Percentiles rank a stretch among this genome's conserved stretches.
phyloP scores from a whole-genome alignment of 2,888 invertebrate genomes.

The Eupeodes luniger region DNA sequence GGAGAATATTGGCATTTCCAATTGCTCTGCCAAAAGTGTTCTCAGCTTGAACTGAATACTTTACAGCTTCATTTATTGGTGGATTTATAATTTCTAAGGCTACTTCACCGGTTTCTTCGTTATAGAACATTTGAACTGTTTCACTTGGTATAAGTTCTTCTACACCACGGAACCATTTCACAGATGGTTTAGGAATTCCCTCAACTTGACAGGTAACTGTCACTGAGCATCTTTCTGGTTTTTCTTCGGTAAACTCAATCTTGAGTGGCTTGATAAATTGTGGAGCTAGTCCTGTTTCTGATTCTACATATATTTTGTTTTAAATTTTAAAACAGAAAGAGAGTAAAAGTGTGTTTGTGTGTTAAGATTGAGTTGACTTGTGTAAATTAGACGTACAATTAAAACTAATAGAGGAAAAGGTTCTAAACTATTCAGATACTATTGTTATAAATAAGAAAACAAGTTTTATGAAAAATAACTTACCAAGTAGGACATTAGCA shows the following conservation, averaged over 20 bases:
- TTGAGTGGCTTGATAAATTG: conserved; percentile 88
- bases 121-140: conserved; percentile 86
- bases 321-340: conserved; percentile 52
- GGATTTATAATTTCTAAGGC: conserved; percentile 88
- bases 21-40: conserved; percentile 90
- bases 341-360: conserved; percentile 60
- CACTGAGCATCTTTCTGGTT: conserved; percentile 86
- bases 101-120: conserved; percentile 87
- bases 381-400: conserved; percentile 34
- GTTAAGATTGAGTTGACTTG: conserved; percentile 48
- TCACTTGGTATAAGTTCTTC: conserved; percentile 87
- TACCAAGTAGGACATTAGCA: conserved; percentile 90
- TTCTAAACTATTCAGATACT: conserved; percentile 47
- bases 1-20: conserved; percentile 89
- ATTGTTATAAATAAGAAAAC: conserved; percentile 4
- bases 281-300: conserved; percentile 88
- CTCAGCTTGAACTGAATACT: conserved; percentile 89
- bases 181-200: conserved; percentile 88
- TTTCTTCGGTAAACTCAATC: conserved; percentile 86
- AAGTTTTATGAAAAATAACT: conserved; percentile 75
- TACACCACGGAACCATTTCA: conserved; percentile 89
- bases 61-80: conserved; percentile 87
- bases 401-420: conserved; percentile 30
- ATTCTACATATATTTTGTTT: conserved; percentile 85
- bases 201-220: conserved; percentile 88